Percentiles rank a stretch among this genome's conserved stretches.
Evolutionary conservation across 2,888 invertebrate species (phyloP).

Genomic region (Polydrusus tereticollis): DNA sequence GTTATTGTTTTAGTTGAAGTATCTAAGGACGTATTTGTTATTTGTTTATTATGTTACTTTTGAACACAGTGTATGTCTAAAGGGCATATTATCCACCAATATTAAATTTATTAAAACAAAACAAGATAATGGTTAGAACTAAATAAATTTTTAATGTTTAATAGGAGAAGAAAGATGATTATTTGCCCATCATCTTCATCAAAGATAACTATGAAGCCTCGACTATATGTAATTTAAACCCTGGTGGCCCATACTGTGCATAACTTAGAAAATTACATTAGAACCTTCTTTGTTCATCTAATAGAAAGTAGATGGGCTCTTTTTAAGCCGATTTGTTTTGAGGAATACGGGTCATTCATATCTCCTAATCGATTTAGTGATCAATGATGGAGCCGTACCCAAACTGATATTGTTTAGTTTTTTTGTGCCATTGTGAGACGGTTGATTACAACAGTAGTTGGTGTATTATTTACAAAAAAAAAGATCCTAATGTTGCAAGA

Average conservation of each 20-base stretch:
- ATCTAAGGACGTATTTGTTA: too few relatives aligned
- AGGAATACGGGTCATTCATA: slow-evolving; percentile 26
- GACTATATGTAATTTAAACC: slow-evolving; percentile 17
- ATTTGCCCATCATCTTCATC: not conserved
- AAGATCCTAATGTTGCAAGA: too few relatives aligned
- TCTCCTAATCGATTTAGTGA: slow-evolving; percentile 42
- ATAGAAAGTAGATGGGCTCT: slow-evolving; percentile 39
- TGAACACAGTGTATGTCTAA: too few relatives aligned
- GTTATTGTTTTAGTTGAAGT: too few relatives aligned
- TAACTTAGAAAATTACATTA: slow-evolving; percentile 30
- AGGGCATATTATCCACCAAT: too few relatives aligned
- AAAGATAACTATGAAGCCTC: not conserved
- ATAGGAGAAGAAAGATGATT: too few relatives aligned
- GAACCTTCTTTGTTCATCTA: slow-evolving; percentile 37
- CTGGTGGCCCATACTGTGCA: slow-evolving; percentile 11
- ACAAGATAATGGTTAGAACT: too few relatives aligned
- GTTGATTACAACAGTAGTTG: slow-evolving; percentile 32
- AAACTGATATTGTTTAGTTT: slow-evolving; percentile 13
- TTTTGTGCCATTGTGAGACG: slow-evolving; percentile 5
- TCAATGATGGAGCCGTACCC: slow-evolving; percentile 28
- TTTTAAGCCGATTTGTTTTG: slow-evolving; percentile 45
- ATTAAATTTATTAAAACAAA: too few relatives aligned
- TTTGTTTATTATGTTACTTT: too few relatives aligned
- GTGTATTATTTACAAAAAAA: slow-evolving; percentile 7
- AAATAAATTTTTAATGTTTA: too few relatives aligned